Conservation (phyloP, 2,888 invertebrate species). For the Dryomyza anilis region DNA sequence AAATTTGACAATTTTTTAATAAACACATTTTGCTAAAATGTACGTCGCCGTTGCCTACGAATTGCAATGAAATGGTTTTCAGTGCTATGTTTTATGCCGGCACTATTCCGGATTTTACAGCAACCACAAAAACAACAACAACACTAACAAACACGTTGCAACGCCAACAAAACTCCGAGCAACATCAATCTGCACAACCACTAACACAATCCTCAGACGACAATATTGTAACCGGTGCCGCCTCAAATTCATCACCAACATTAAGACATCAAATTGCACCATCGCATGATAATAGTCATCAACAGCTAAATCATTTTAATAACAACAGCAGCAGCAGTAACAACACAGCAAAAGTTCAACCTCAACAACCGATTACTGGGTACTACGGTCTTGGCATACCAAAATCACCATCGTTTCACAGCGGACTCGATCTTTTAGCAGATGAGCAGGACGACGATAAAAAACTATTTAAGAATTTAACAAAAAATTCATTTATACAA, state of each 20-base stretch:
- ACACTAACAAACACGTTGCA: slow-evolving; percentile 30
- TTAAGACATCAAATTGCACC: no score
- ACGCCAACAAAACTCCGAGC: no score
- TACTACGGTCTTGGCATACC: slow-evolving; percentile 71
- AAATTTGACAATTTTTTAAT: not conserved
- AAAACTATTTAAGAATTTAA: not conserved
- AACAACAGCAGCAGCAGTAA: slow-evolving; percentile 15
- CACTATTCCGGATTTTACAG: slow-evolving; percentile 52
- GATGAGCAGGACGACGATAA: slow-evolving; percentile 61
- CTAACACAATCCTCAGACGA: not conserved
- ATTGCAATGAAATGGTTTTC: slow-evolving; percentile 59
- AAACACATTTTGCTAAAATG: not conserved
- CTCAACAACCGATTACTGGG: slow-evolving; percentile 32
- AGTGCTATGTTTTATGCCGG: slow-evolving; percentile 62
- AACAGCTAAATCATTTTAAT: slow-evolving; percentile 23
- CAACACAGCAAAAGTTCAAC: slow-evolving; percentile 21
- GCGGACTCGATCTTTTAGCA: slow-evolving; percentile 81
- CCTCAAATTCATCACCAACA: no score
- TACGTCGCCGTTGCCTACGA: not conserved
- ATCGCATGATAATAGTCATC: not conserved
- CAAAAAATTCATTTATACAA: no score
- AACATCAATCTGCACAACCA: slow-evolving; percentile 14
- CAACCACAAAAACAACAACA: slow-evolving; percentile 40
- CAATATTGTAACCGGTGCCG: no score
- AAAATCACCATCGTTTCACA: slow-evolving; percentile 87